phyloP scores from a whole-genome alignment of 2,888 invertebrate species.

The Agonopterix alstromeriana region DNA sequence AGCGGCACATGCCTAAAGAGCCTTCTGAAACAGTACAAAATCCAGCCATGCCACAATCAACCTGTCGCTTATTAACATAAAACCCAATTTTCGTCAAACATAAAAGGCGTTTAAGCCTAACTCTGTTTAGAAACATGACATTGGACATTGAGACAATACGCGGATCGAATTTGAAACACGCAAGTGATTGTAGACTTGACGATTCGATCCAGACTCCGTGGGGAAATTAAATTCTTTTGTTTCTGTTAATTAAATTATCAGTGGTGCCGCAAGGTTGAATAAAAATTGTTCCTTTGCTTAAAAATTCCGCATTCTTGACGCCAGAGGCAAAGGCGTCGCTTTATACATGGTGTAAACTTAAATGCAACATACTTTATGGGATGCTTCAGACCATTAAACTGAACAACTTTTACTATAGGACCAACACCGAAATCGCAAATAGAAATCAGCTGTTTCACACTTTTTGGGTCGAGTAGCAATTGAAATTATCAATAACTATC shows the following conservation, averaged over 20 bases:
- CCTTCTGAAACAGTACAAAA: conserved; percentile 15
- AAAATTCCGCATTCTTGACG: conserved; percentile 24
- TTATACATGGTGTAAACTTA: too few relatives aligned
- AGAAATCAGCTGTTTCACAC: too few relatives aligned
- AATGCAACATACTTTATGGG: too few relatives aligned
- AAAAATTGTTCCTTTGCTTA: conserved; percentile 8
- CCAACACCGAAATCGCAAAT: too few relatives aligned
- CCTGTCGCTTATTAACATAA: conserved; percentile 13
- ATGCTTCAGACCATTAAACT: too few relatives aligned
- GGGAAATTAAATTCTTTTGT: conserved; percentile 19
- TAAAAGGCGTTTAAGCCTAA: conserved; percentile 26
- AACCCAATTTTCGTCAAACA: conserved; percentile 22
- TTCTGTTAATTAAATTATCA: conserved; percentile 18
- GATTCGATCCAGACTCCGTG: conserved; percentile 18
- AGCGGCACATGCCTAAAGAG: conserved; percentile 38
- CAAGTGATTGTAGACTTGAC: conserved; percentile 11
- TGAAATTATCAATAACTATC: too few relatives aligned
- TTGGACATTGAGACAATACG: conserved; percentile 51
- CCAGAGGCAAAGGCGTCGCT: conserved; percentile 9
- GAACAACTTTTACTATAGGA: too few relatives aligned
- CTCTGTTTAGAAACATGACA: conserved; percentile 52
- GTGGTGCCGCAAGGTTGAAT: conserved; percentile 16
- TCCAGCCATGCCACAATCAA: conserved; percentile 6
- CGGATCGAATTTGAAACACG: conserved; percentile 43
- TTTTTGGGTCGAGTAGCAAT: too few relatives aligned